These are phyloP conservation scores for Galagoides demidoff DNA, from an alignment of 2,797 vertebrate genomes.

Conservation along the genomic window DNA sequence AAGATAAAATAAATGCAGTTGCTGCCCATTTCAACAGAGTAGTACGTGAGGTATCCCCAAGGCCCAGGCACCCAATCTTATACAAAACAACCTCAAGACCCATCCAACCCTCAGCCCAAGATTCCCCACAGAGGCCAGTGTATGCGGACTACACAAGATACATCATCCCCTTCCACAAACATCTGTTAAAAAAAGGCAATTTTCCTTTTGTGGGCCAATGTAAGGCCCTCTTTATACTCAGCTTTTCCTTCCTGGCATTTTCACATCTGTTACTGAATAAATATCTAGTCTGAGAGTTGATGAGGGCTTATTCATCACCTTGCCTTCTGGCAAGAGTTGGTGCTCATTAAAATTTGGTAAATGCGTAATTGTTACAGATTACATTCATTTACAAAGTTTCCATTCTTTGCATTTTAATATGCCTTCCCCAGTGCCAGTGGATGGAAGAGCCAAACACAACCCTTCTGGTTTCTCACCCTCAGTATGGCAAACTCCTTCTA, in stretches of 20 bases:
- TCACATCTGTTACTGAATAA: background rate
- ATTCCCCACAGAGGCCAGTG: background rate
- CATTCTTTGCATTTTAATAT: conserved; percentile 45
- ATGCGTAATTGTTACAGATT: background rate
- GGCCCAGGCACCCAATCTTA: background rate
- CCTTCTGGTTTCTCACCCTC: background rate
- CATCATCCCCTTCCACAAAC: background rate
- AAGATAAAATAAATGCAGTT: conserved; percentile 33
- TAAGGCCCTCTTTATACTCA: background rate
- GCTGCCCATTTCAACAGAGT: conserved; percentile 23
- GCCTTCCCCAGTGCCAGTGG: background rate
- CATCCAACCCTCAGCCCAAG: background rate
- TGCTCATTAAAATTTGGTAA: background rate
- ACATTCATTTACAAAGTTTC: background rate
- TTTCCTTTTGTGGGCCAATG: conserved; percentile 4
- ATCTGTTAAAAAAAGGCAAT: background rate
- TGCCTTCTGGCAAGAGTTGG: background rate
- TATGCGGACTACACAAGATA: background rate
- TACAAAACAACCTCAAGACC: background rate
- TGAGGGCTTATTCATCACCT: background rate
- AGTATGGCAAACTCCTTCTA: background rate
- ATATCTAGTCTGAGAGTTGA: background rate
- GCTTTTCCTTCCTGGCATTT: background rate
- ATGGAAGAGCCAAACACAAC: background rate
- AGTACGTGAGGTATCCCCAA: background rate